A percentile compares a stretch with the other conserved stretches of the same genome.
phyloP scores from a whole-genome alignment of 2,888 invertebrate species.

The Drosophila nigritarsus region DNA sequence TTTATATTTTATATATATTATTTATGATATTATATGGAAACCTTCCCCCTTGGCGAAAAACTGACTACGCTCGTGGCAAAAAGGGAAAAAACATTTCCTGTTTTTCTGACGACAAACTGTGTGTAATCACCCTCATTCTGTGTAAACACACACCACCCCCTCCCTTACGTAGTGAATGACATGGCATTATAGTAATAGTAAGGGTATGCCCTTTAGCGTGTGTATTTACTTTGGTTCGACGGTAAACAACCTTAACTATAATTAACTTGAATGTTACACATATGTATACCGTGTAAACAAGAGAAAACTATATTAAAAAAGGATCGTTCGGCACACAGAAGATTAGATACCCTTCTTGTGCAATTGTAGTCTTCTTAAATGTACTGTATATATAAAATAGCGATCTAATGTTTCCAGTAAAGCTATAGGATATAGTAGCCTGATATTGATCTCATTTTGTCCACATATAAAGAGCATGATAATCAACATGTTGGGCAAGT shows the following conservation, averaged over 20 bases:
- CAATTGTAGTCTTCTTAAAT: background rate
- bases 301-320: background rate
- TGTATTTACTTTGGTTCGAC: slow-evolving; percentile 1
- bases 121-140: background rate
- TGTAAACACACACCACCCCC: background rate
- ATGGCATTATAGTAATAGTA: background rate
- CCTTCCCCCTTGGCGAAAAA: background rate
- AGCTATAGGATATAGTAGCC: background rate
- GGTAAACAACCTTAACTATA: slow-evolving; percentile 6
- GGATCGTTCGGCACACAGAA: background rate
- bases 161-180: background rate
- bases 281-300: background rate
- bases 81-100: background rate
- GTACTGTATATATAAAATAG: background rate
- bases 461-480: background rate
- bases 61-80: background rate
- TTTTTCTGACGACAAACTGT: background rate
- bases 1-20: background rate
- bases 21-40: background rate
- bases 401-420: background rate
- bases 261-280: background rate
- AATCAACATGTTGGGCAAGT: background rate
- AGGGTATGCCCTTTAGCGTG: background rate
- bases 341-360: background rate
- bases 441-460: background rate